Evolutionary conservation across 53 echinoderm and acorn worm genomes (phyloP).

Genomic region (Apostichopus leukothele): DNA sequence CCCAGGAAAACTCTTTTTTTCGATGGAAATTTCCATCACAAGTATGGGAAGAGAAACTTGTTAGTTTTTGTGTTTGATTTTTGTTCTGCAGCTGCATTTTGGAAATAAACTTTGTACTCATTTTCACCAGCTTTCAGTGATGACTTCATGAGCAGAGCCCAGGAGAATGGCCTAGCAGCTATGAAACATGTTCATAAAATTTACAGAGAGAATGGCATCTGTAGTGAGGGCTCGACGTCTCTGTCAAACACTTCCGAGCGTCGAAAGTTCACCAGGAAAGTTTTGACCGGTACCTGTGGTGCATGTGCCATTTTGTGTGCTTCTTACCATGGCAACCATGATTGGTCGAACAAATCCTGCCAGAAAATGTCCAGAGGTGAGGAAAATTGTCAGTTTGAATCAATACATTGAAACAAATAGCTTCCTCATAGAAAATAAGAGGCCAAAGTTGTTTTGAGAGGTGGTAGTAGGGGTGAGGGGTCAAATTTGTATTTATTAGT

Average conservation of each 20-base stretch:
- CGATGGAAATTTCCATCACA: no score
- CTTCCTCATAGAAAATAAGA: no score
- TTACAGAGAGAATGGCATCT: neutral
- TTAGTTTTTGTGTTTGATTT: neutral
- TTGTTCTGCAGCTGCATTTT: neutral
- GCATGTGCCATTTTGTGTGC: conserved; percentile 62
- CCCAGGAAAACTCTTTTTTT: no score
- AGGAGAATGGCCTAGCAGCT: neutral
- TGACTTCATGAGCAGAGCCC: neutral
- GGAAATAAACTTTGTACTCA: neutral
- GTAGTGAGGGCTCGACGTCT: neutral
- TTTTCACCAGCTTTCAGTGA: neutral
- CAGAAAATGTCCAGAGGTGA: conserved; percentile 59
- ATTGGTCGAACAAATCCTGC: conserved; percentile 63
- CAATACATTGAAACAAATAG: neutral
- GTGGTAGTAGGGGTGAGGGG: no score
- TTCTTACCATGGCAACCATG: conserved; percentile 51
- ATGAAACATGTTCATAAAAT: neutral
- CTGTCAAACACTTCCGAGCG: neutral
- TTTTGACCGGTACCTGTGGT: conserved; percentile 39
- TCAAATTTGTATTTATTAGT: no score
- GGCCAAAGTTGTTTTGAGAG: no score
- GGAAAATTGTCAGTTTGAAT: neutral
- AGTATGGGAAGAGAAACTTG: no score
- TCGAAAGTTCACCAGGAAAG: neutral